Evolutionary conservation across 2,113 vertebrate genomes (phyloP).

Genomic region (Lycaon pictus): DNA sequence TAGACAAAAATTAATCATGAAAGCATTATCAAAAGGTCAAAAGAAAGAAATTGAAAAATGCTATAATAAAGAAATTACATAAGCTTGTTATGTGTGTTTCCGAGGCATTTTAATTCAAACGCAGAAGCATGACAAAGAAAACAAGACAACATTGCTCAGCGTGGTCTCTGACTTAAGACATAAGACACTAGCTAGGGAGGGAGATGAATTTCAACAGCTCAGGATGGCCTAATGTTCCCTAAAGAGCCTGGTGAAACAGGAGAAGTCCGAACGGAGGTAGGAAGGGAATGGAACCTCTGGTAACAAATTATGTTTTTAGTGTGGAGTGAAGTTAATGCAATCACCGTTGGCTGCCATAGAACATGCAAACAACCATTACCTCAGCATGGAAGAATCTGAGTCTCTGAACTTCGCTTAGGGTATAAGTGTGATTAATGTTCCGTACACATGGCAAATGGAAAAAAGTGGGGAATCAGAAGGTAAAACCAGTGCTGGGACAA

Average conservation of each 20-base stretch:
- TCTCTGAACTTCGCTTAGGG: neutral
- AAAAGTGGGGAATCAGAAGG: neutral
- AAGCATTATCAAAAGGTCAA: conserved; percentile 74
- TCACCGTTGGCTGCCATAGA: neutral
- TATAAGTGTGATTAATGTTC: neutral
- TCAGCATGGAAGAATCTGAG: neutral
- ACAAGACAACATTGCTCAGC: neutral
- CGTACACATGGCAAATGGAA: neutral
- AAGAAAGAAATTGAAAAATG: conserved; percentile 66
- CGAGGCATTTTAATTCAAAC: conserved; percentile 64
- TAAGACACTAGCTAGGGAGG: too few species aligned
- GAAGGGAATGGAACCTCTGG: neutral
- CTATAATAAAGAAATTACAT: conserved; percentile 34
- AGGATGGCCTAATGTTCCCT: neutral
- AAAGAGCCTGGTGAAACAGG: neutral
- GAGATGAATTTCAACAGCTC: neutral
- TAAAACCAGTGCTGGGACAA: neutral
- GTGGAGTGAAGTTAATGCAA: neutral
- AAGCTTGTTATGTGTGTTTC: neutral
- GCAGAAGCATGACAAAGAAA: neutral
- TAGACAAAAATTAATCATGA: conserved; percentile 75
- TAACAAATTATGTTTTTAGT: neutral
- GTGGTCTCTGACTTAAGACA: neutral
- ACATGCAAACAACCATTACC: neutral
- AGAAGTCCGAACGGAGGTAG: neutral